Percentiles rank a stretch among this genome's conserved stretches.
Conservation (phyloP, 2,113 vertebrate species). For the Catharus minimus region DNA sequence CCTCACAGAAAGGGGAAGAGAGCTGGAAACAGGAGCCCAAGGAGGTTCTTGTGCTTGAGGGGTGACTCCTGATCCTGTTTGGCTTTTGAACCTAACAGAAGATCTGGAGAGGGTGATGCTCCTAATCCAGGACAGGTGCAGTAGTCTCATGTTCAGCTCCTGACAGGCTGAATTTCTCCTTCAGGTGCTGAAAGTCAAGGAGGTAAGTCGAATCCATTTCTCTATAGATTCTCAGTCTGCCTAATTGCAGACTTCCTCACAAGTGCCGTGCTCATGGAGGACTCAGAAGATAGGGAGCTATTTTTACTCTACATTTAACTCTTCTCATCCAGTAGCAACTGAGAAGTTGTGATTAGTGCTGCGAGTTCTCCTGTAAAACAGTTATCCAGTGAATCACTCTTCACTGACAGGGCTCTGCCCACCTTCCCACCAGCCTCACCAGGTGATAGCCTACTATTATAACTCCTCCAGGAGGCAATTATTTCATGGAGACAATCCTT, state of each 20-base stretch:
- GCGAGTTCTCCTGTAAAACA: neutral
- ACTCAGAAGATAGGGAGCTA: neutral
- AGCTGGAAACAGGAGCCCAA: neutral
- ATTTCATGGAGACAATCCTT: neutral
- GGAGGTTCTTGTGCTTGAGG: neutral
- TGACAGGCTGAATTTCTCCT: neutral
- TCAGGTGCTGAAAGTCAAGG: neutral
- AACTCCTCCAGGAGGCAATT: neutral
- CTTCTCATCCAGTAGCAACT: constrained; percentile 16
- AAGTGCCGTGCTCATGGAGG: neutral
- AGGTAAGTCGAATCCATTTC: neutral
- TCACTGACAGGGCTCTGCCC: constrained; percentile 20
- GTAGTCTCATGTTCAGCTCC: neutral
- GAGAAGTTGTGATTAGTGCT: constrained; percentile 38
- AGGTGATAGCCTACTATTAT: constrained; percentile 11
- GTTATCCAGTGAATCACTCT: constrained; percentile 48
- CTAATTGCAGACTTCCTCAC: neutral
- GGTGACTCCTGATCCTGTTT: neutral
- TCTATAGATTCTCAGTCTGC: neutral
- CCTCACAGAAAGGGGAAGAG: neutral
- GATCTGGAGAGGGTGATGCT: neutral
- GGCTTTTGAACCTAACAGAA: neutral
- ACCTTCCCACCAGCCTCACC: constrained; percentile 24
- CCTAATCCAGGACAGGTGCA: neutral
- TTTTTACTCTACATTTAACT: constrained; percentile 33